Base-by-base conservation (phyloP, 2,888 invertebrate species). In the Orthonevra nobilis region DNA sequence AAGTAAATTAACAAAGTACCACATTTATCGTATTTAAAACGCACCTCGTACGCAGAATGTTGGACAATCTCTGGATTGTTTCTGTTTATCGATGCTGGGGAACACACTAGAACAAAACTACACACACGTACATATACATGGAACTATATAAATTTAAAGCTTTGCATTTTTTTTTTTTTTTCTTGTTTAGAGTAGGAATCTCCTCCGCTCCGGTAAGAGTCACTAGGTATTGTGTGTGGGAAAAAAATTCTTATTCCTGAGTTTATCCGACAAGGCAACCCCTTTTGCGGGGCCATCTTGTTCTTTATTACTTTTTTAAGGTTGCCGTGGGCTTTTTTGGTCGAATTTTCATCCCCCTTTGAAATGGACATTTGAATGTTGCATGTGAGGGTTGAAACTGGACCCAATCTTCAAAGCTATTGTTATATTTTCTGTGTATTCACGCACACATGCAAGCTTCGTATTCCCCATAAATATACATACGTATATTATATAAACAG, bases 321-420 rank as follows among this genome's bases (percentile, higher is more conserved):
- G 58, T 42, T 61, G 44, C 52, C 42, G 60, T 70, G 70, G 50
- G 32, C 28, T 42, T 26, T 42, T 60, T 44, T 23, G n/a, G n/a
- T 42, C 32, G 12, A 26, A 6, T 30, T 46, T 70, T 40, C 60
- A 70, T 32, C 61, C 61, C 61, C 44, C 30, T 19, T 30, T 44
- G 15, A 30, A 70, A 61, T 69, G 70, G 70, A 70, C 70, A 61
- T 61, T 70, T 70, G 44, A 70, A 70, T 70, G 52, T 36, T 52
- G 44, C 44, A 38, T 44, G 34, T 23, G 44, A 19, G 61, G 52
- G 70, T 50, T 10, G 36, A 52, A 23, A 61, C 70, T 61, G 70
- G 70, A 70, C 70, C 48, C 69, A 60, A 69, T 50, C 60, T 60
- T 61, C 19, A 70, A 61, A 61, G 44, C 44, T 30, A 61, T 70